Evolutionary conservation across 2,888 invertebrate species (phyloP), one percentile per base, ranked within the genome.

Genomic region (Monoplex corrugatus): DNA sequence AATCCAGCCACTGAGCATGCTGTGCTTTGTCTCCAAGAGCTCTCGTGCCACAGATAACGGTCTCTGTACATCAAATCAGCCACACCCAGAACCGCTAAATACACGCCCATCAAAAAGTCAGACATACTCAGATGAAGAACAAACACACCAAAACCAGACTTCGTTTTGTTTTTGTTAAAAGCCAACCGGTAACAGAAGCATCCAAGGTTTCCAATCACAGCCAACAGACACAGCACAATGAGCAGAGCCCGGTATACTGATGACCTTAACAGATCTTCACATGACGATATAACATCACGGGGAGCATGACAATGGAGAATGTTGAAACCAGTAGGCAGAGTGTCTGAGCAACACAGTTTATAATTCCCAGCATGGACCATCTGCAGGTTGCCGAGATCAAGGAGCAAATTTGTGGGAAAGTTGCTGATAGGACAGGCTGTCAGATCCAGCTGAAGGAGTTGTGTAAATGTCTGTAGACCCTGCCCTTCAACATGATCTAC

Each of bases 1-100:
- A 92, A 89, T 16, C 94, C 94, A 8, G 93, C 92, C 83, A 93
- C 1, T 43, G 90, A 85, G 86, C 94, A 94, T 6, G 86, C 82
- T 5, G 35, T 35, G 35, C 93, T 92, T 72, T 89, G 87, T 45
- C 92, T 90, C 94, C 94, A 94, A 1, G 89, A 10, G n/a, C 87
- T 82, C 16, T 92, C 93, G 80, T 92, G 90, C 92, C 92, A 91
- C 28, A 91, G 90, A 89, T 94, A 94, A 23, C 86, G 83, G 13
- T 92, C 93, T 13, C 90, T 75, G 91, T 94, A 93, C n/a, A 82
- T 10, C 0, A 87, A 72, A 90, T 93, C 94, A 2, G 92, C 93
- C 23, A 89, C 63, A 0, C 92, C 93, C n/a, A 94, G 92, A 5
- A 91, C 91, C 16, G 90, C 40, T 88, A 93, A 80, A 82, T 93